phyloP scores from a whole-genome alignment of 2,797 vertebrate genomes.

The Sebastes jordani region DNA sequence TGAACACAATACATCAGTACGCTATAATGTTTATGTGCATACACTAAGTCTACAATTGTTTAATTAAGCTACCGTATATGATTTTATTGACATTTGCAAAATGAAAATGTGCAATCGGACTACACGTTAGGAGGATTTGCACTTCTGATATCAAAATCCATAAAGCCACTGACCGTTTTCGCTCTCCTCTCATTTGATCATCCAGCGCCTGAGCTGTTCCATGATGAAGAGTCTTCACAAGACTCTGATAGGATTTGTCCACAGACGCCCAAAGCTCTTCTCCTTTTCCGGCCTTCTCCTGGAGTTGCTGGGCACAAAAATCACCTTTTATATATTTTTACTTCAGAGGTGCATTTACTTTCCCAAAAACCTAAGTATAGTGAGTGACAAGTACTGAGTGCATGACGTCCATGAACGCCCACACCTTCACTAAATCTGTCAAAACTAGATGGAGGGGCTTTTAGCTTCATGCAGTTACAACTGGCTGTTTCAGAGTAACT shows the following conservation, averaged over 20 bases:
- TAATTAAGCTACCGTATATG: not conserved
- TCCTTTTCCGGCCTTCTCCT: constrained; percentile 74
- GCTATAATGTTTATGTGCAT: not conserved
- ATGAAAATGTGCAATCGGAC: not conserved
- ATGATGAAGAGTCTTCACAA: constrained; percentile 52
- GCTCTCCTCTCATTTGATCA: constrained; percentile 64
- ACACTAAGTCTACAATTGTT: not conserved
- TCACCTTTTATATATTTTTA: not conserved
- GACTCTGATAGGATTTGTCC: constrained; percentile 49
- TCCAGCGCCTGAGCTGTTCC: constrained; percentile 45
- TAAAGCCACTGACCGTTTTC: constrained; percentile 62
- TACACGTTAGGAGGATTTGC: not conserved
- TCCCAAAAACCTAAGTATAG: not conserved
- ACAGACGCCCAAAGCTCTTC: constrained; percentile 76
- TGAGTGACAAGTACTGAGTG: not conserved
- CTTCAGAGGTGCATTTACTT: not conserved
- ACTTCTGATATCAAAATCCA: not conserved
- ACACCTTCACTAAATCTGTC: constrained; percentile 27
- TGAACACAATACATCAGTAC: constrained; percentile 47
- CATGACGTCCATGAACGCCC: not conserved
- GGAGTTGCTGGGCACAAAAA: constrained; percentile 80
- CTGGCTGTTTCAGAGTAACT: not conserved
- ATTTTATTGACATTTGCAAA: not conserved
- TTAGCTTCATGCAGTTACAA: not conserved
- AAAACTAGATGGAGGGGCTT: constrained; percentile 6